Evolutionary conservation across 1,140 invertebrate genomes (phyloP).

Genomic region (Lordiphosa collinella): DNA sequence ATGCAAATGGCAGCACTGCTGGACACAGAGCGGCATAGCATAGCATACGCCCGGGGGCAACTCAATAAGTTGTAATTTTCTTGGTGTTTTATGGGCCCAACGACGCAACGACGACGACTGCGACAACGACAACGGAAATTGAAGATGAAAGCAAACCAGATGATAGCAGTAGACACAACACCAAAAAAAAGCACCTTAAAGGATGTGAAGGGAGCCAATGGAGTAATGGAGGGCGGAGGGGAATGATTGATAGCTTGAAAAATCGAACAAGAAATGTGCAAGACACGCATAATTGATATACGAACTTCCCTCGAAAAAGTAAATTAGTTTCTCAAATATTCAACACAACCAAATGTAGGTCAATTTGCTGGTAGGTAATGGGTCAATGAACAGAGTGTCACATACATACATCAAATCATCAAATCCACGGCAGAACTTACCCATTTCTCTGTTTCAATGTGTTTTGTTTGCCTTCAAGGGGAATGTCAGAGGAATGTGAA

Average conservation of each 20-base stretch:
- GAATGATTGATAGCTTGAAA: slow-evolving; percentile 49
- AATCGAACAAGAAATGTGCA: slow-evolving; percentile 73
- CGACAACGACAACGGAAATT: slow-evolving; percentile 62
- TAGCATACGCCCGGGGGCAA: slow-evolving; percentile 45
- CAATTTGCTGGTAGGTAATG: not conserved
- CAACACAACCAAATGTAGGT: slow-evolving; percentile 4
- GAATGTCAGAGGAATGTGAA: slow-evolving; percentile 27
- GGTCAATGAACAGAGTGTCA: not conserved
- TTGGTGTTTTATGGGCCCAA: slow-evolving; percentile 53
- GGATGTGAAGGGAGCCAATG: slow-evolving; percentile 22
- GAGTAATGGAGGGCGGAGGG: not conserved
- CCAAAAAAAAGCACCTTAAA: slow-evolving; percentile 58
- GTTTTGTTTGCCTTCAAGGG: not conserved
- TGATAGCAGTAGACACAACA: slow-evolving; percentile 54
- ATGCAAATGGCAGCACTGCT: slow-evolving; percentile 51
- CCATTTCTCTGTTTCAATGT: not conserved
- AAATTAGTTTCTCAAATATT: slow-evolving; percentile 1
- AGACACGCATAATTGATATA: slow-evolving; percentile 55
- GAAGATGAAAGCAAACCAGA: slow-evolving; percentile 69
- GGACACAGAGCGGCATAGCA: slow-evolving; percentile 25
- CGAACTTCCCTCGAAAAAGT: slow-evolving; percentile 10
- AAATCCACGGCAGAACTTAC: not conserved
- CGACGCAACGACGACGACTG: slow-evolving; percentile 12
- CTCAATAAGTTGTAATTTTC: slow-evolving; percentile 76
- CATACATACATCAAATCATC: no score